Percentiles rank a stretch among this genome's conserved stretches.
Conservation (phyloP, 2,113 vertebrate genomes). For the Tautogolabrus adspersus region DNA sequence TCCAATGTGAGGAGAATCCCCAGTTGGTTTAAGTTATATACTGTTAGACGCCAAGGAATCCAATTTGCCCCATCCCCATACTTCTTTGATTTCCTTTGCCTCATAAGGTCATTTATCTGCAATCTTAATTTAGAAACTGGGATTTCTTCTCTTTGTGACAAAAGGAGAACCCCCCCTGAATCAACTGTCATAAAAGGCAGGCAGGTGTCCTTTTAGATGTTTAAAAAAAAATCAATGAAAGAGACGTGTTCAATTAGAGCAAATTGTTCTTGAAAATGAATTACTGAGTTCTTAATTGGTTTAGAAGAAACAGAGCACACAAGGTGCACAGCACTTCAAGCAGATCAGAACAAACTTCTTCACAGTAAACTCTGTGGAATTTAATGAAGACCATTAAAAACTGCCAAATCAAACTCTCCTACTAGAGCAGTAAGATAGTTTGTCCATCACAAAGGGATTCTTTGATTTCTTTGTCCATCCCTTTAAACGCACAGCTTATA, state of each 20-base stretch:
- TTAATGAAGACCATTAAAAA: slow-evolving; percentile 45
- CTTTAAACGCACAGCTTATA: background rate
- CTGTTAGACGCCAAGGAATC: slow-evolving; percentile 82
- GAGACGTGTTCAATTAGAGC: slow-evolving; percentile 78
- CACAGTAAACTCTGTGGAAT: slow-evolving; percentile 30
- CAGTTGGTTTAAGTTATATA: slow-evolving; percentile 86
- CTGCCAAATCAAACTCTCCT: slow-evolving; percentile 7
- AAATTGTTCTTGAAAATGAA: slow-evolving; percentile 68
- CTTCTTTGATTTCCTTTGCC: slow-evolving; percentile 84
- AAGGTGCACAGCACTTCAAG: slow-evolving; percentile 55
- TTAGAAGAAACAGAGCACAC: slow-evolving; percentile 67
- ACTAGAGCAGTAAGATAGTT: background rate
- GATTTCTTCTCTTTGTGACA: slow-evolving; percentile 78
- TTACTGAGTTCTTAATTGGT: slow-evolving; percentile 76
- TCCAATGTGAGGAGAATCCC: slow-evolving; percentile 81
- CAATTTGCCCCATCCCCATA: slow-evolving; percentile 82
- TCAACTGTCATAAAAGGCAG: slow-evolving; percentile 69
- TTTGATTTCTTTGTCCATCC: slow-evolving; percentile 36
- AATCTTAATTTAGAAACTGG: slow-evolving; percentile 84
- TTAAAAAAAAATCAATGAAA: slow-evolving; percentile 50
- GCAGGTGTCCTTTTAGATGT: slow-evolving; percentile 73
- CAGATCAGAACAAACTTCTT: slow-evolving; percentile 57
- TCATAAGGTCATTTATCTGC: slow-evolving; percentile 84
- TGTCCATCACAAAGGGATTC: background rate
- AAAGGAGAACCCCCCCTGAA: slow-evolving; percentile 39